Evolutionary conservation across 2,888 invertebrate genomes (phyloP), one percentile per base, ranked within the genome.

Genomic region (Hoplodrina blanda): DNA sequence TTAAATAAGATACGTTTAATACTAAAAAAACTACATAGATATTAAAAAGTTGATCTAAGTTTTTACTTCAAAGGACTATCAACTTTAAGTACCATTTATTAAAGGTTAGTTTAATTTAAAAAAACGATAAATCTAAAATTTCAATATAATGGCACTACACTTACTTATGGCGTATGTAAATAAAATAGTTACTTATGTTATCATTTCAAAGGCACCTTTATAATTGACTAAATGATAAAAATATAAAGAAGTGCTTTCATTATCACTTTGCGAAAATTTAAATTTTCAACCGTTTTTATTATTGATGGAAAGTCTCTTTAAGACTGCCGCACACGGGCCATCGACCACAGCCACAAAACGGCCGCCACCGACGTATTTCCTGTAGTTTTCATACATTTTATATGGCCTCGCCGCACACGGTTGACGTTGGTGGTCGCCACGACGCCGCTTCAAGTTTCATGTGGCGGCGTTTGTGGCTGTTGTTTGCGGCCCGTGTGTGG

Each of bases 71-170:
- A 33, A 33, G 33, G 33, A 25, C 10, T 8, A 41, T 41, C 41
- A 41, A 41, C 41, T 41, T 41, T 41, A 41, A 13, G 41, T 8
- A 41, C 41, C 41, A 41, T 41, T 3, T 41, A 41, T 3, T 41
- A 41, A 41, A 13, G 8, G 41, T 30, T 8, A 0, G 49, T n/a
- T 11, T 30, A n/a, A 54, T 46, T 41, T 46, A 41, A 11, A 41
- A 20, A 57, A 20, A 37, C 20, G 0, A n/a, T 17, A 19, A 68
- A 30, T 6, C 5, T 49, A 50, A 20, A 20, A 44, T 41, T n/a
- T 33, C 15, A 49, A 13, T 41, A 68, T n/a, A 17, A 81, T 82
- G 82, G 81, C 81, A 81, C 81, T 67, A 53, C 25, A 30, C 17
- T 30, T 70, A 66, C 30, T 54, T 63, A 68, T 70, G 75, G 75